Base-by-base conservation (phyloP, 1,140 invertebrate genomes). In the Polypedilum pembai region DNA sequence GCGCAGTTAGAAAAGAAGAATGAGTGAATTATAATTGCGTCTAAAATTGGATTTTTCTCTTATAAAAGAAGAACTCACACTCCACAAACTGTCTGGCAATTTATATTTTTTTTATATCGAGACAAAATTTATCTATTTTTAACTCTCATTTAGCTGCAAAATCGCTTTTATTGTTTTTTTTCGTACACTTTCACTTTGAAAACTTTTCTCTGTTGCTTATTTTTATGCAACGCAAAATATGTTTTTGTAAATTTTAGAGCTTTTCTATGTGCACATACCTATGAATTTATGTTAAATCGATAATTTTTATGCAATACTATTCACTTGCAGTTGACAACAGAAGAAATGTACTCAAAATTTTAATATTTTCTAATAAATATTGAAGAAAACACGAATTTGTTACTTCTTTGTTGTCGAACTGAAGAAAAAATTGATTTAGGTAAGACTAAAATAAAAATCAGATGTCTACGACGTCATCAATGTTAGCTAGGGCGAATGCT, bases 21-120 rank as follows among this genome's bases (percentile, higher is more conserved):
- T n/a, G n/a, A 56, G 15, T 56, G 45, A 33, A 5, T 33, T 15
- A n/a, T 15, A 56, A 56, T 15, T 56, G 45, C 45, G 45, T 56
- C 45, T 56, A 56, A 12, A 56, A n/a, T 56, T 56, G 45, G 45
- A 12, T 56, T 56, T 56, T 56, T 8, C n/a, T 56, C 45, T n/a
- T 56, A 0, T 4, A 56, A 12, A 4, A 12, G 45, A 56, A 56
- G 12, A 12, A 4, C 4, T n/a, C 45, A 4, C n/a, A 12, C n/a
- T 56, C 45, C 45, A 56, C 45, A 56, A 56, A 33, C 24, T 69
- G 17, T 69, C 65, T 69, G 65, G 65, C 65, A 69, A 69, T 69
- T 18, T 56, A 20, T 18, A 69, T 17, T 2, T 69, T 2, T 69
- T 10, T 69, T 69, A 12, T 56, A 8, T 10, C 7, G 65, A n/a